Base-by-base conservation (phyloP, 2,113 vertebrate genomes). In the Zapornia atra region DNA sequence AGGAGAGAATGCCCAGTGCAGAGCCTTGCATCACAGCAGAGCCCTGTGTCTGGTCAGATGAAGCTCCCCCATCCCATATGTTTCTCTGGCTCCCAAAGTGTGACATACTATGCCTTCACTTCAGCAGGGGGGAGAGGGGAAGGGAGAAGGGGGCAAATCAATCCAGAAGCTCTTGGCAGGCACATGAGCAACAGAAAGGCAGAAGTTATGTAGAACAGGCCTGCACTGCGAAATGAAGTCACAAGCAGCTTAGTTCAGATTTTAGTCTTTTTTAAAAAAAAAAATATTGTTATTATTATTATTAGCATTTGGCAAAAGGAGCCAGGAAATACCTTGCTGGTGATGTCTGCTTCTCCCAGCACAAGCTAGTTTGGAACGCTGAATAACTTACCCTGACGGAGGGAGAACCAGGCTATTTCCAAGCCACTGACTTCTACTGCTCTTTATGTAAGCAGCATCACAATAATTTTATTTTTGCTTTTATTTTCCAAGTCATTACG, bases 311-410 rank as follows among this genome's bases (percentile, higher is more conserved):
- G 92, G 85, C 96, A 96, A 96, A 95, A 87, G 42, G 48, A 86
- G 82, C 64, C 91, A 96, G 95, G 92, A 98, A 97, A 95, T 96
- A 96, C 92, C 92, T 96, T 93, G 84, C 90, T 93, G 68, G 60
- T 96, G 91, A 97, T 93, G 93, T 90, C 76, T 92, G 68, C 40
- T 87, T 96, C 77, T 90, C 70, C 59, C 89, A 96, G 64, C 60
- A 68, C 26, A 50, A 95, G 82, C 66, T 91, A 91, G 65, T 75
- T 65, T 86, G 73, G 66, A 96, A 89, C 79, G 82, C 60, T 88
- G 87, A 92, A 86, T 59, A 89, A 92, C 87, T 95, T 95, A 73
- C 29, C 72, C 87, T 82, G 66, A 65, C 93, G 95, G 97, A 85
- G 50, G 80, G 75, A 91, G 21, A 78, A 76, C 26, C 24, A 75